These are phyloP conservation scores for Colaptes auratus DNA, from an alignment of 2,113 vertebrate genomes.

Conservation along the genomic window DNA sequence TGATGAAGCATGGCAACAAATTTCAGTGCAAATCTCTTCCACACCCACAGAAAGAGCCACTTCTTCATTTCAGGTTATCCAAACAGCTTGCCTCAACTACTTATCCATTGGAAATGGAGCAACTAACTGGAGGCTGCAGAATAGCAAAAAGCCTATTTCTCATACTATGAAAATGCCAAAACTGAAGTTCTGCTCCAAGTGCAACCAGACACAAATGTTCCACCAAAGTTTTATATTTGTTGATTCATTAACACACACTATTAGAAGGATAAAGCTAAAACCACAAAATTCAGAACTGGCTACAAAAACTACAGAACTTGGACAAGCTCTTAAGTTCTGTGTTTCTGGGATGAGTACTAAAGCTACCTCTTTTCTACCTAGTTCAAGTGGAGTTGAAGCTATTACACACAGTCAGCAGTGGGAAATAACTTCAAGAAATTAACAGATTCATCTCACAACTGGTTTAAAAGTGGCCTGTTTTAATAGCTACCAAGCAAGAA, in stretches of 20 bases:
- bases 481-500: background rate
- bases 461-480: background rate
- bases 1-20: conserved; percentile 9
- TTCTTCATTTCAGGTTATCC: conserved; percentile 37
- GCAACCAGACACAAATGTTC: background rate
- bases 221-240: background rate
- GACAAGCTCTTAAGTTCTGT: background rate
- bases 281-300: background rate
- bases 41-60: background rate
- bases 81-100: background rate
- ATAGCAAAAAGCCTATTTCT: background rate
- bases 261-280: background rate
- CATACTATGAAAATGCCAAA: background rate
- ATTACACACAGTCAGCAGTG: background rate
- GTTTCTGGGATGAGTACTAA: background rate
- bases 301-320: background rate
- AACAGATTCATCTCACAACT: background rate
- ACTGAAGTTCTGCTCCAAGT: background rate
- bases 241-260: background rate
- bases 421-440: background rate
- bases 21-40: background rate
- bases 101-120: background rate
- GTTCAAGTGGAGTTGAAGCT: background rate
- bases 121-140: background rate
- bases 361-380: background rate